Evolutionary conservation across 2,888 invertebrate species (phyloP).

Genomic region (Chrysina gloriosa): DNA sequence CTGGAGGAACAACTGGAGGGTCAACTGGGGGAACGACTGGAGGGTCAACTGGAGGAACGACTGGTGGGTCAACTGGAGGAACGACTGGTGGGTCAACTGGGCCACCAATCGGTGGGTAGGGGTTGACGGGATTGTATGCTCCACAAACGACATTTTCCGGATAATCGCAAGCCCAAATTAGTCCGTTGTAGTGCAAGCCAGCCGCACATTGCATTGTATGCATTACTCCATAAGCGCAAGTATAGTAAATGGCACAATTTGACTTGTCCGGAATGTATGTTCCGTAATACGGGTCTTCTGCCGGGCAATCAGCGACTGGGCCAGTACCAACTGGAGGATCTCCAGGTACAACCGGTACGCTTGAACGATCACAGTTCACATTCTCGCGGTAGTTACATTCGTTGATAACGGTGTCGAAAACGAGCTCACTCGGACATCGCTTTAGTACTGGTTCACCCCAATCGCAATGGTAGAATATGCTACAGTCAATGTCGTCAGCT

Average conservation of each 20-base stretch:
- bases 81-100: too few relatives aligned
- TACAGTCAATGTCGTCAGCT: slow-evolving; percentile 19
- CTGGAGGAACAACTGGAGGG: too few relatives aligned
- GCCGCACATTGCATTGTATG: neutral
- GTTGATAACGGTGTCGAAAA: neutral
- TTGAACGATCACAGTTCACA: slow-evolving; percentile 13
- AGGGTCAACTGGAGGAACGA: too few relatives aligned
- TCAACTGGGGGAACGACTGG: too few relatives aligned
- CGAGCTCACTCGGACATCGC: slow-evolving; percentile 5
- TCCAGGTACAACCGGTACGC: neutral
- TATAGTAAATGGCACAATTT: slow-evolving; percentile 1
- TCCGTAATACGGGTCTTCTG: neutral
- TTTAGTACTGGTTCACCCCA: slow-evolving; percentile 1
- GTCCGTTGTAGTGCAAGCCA: slow-evolving; percentile 12
- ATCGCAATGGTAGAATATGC: slow-evolving; percentile 32
- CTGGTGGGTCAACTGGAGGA: too few relatives aligned
- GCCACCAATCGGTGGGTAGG: too few relatives aligned
- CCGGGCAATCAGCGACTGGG: neutral
- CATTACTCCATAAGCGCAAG: neutral
- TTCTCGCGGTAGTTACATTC: slow-evolving; percentile 17
- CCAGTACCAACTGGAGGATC: neutral
- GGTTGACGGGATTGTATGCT: too few relatives aligned
- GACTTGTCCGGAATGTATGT: neutral
- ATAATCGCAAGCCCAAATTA: slow-evolving; percentile 4
- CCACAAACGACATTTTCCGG: neutral